Conservation (phyloP, 1,140 invertebrate species). For the Eupristina koningsbergeri region DNA sequence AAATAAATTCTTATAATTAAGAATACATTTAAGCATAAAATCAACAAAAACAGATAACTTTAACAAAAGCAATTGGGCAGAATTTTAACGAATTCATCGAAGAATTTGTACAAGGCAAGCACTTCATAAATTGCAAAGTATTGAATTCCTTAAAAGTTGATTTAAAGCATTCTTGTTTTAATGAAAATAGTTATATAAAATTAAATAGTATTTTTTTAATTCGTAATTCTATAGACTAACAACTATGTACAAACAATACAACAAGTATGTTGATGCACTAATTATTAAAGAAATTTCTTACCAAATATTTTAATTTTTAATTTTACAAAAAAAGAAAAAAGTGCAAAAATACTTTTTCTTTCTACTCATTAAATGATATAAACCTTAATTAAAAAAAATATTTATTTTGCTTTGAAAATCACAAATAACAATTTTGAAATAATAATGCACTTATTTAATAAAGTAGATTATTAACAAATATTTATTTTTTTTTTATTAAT, state of each 20-base stretch:
- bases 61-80: slow-evolving; percentile 37
- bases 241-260: no score
- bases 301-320: neutral
- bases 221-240: neutral
- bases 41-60: neutral
- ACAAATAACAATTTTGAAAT: no score
- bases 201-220: neutral
- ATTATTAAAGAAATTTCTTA: neutral
- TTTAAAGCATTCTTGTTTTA: slow-evolving; percentile 49
- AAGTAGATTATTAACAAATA: no score
- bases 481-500: no score
- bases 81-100: slow-evolving; percentile 48
- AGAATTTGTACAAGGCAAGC: slow-evolving; percentile 50
- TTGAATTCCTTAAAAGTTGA: slow-evolving; percentile 42
- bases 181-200: slow-evolving; percentile 51
- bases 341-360: no score
- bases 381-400: no score
- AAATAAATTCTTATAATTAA: slow-evolving; percentile 40
- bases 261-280: neutral
- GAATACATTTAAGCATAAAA: slow-evolving; percentile 9
- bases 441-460: no score
- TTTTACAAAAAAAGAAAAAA: neutral
- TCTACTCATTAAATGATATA: no score
- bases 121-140: slow-evolving; percentile 48
- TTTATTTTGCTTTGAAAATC: no score